Evolutionary conservation across 1,140 invertebrate genomes (phyloP).

Genomic region (Physella acuta): DNA sequence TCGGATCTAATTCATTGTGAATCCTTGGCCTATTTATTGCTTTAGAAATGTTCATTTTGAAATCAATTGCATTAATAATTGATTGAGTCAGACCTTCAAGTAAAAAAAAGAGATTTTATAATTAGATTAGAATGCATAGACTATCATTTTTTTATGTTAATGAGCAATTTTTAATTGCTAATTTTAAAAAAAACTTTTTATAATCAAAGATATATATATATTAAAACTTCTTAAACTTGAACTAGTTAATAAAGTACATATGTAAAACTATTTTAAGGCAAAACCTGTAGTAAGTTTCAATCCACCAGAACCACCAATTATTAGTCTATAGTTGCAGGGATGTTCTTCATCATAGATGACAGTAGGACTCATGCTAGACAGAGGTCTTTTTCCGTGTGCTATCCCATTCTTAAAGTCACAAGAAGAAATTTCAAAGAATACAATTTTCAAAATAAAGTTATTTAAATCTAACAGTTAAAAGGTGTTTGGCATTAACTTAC

Average conservation of each 20-base stretch:
- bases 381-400: conserved; percentile 37
- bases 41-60: background rate
- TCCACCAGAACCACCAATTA: conserved; percentile 42
- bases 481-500: background rate
- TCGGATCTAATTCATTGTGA: background rate
- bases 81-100: background rate
- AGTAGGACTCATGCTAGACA: conserved; percentile 40
- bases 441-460: no score
- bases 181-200: background rate
- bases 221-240: background rate
- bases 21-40: background rate
- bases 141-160: background rate
- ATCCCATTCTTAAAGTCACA: conserved; percentile 35
- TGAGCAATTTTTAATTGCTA: background rate
- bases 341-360: conserved; percentile 34
- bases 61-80: background rate
- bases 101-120: background rate
- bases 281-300: conserved; percentile 42
- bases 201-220: background rate
- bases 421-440: no score
- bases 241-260: background rate
- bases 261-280: background rate
- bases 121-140: background rate
- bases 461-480: no score
- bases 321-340: conserved; percentile 37